Percentiles rank a stretch among this genome's conserved stretches.
These are phyloP conservation scores for Gracilinanus agilis DNA, from an alignment of 2,113 vertebrate genomes.

Conservation along the genomic window DNA sequence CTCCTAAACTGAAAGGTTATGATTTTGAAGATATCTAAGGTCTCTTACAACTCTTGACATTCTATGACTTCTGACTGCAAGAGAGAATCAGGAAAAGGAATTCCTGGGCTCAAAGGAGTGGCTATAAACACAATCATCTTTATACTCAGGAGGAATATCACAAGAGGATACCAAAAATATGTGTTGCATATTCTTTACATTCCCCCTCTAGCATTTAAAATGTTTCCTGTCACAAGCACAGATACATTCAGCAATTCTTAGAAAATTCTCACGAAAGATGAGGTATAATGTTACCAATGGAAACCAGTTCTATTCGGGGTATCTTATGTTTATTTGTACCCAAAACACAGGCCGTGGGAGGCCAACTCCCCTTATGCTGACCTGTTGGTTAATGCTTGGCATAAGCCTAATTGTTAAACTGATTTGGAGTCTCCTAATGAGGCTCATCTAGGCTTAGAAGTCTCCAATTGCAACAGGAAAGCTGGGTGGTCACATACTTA, in stretches of 20 bases:
- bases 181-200: background rate
- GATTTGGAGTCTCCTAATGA: constrained; percentile 5
- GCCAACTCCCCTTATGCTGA: background rate
- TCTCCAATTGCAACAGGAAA: background rate
- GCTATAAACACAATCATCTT: background rate
- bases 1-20: background rate
- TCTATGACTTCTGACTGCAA: background rate
- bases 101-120: background rate
- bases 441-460: background rate
- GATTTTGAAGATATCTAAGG: background rate
- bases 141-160: background rate
- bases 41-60: background rate
- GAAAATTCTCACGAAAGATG: background rate
- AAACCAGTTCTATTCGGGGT: background rate
- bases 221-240: background rate
- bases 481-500: background rate
- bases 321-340: background rate
- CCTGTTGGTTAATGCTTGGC: background rate
- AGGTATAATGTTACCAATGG: background rate
- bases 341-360: background rate
- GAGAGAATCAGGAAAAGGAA: background rate
- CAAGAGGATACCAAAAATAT: background rate
- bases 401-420: background rate
- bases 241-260: background rate
- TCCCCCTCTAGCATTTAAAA: background rate